Conservation (phyloP, 2,797 vertebrate genomes). For the Onychomys torridus region DNA sequence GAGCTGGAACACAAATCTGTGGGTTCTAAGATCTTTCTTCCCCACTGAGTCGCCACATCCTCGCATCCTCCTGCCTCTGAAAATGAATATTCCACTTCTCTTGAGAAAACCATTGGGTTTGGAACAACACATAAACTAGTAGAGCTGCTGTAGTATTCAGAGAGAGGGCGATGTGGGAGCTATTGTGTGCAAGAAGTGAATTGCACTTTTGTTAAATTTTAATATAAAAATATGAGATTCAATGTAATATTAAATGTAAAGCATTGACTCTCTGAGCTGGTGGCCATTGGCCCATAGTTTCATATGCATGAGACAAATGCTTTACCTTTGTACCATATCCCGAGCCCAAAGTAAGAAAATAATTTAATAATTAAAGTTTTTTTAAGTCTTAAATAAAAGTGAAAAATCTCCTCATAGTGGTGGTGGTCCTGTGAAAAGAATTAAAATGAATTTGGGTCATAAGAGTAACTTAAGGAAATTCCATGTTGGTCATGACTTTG, state of each 20-base stretch:
- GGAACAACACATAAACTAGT: neutral
- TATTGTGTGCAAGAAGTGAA: neutral
- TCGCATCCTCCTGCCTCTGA: neutral
- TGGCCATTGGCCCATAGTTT: no score
- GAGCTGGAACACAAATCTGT: neutral
- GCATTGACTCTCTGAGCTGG: neutral
- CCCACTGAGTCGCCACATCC: neutral
- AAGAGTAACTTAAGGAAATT: conserved; percentile 21
- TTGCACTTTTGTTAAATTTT: neutral
- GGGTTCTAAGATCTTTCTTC: neutral
- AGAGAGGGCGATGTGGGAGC: neutral
- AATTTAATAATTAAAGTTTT: neutral
- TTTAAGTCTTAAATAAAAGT: neutral
- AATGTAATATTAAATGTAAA: neutral
- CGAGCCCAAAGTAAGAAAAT: neutral
- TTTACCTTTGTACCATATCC: no score
- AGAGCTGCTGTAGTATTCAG: neutral
- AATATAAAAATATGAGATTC: neutral
- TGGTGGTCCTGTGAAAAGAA: neutral
- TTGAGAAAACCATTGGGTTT: neutral
- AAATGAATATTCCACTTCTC: neutral
- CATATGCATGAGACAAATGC: neutral
- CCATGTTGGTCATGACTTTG: neutral
- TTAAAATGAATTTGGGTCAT: conserved; percentile 41
- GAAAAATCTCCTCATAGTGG: neutral